These are phyloP conservation scores for Drosophila grimshawi DNA, from an alignment of 1,140 invertebrate species.

Conservation along the genomic window DNA sequence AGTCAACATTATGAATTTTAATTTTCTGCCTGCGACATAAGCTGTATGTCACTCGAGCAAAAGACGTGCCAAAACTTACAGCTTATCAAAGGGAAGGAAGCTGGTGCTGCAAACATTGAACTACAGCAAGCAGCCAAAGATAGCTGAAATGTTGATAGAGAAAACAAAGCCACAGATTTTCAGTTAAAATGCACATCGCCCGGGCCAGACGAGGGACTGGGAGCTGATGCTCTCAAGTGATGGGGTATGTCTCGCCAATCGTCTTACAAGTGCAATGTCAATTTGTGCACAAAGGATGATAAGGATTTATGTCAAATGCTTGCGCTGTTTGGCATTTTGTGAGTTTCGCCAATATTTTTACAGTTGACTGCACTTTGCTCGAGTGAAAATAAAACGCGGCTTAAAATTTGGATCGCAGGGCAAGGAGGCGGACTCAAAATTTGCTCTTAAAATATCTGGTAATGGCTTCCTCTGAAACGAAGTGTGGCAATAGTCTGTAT, in stretches of 20 bases:
- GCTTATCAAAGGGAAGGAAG: not conserved
- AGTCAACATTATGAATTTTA: slow-evolving; percentile 76
- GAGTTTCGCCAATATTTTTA: slow-evolving; percentile 75
- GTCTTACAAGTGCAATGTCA: slow-evolving; percentile 77
- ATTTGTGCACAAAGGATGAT: slow-evolving; percentile 77
- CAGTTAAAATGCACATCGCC: slow-evolving; percentile 22
- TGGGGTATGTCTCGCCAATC: slow-evolving; percentile 63
- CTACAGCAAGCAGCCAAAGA: slow-evolving; percentile 13
- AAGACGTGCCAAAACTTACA: slow-evolving; percentile 17
- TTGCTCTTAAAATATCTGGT: not conserved
- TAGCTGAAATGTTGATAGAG: slow-evolving; percentile 23
- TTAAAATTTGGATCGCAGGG: slow-evolving; percentile 1
- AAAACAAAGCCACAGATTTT: slow-evolving; percentile 63
- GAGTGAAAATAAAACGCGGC: slow-evolving; percentile 63
- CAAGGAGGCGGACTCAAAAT: slow-evolving; percentile 1
- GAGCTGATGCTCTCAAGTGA: slow-evolving; percentile 14
- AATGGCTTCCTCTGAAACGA: not conserved
- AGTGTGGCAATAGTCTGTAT: slow-evolving; percentile 3
- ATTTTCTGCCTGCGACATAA: slow-evolving; percentile 36
- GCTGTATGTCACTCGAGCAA: slow-evolving; percentile 23
- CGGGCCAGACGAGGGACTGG: not conserved
- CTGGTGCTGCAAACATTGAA: slow-evolving; percentile 10
- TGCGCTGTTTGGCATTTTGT: slow-evolving; percentile 51
- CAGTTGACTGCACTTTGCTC: slow-evolving; percentile 65
- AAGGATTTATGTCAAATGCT: slow-evolving; percentile 78